Percentiles rank a stretch among this genome's conserved stretches.
These are phyloP conservation scores for Penaeus japonicus DNA, from an alignment of 1,140 invertebrate genomes.

Conservation along the genomic window DNA sequence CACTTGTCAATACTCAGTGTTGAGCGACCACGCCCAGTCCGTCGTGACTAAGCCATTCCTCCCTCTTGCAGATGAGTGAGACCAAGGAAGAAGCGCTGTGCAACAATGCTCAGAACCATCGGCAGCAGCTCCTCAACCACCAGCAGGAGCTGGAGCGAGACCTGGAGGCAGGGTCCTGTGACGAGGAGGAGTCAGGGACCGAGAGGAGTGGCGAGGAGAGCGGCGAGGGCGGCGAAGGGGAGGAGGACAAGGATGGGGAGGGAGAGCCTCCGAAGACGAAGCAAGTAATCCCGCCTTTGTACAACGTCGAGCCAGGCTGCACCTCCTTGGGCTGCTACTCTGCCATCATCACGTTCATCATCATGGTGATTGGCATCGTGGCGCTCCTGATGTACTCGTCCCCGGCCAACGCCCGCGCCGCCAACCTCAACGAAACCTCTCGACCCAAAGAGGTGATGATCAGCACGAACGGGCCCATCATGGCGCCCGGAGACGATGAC, in stretches of 20 bases:
- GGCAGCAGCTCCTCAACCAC: constrained; percentile 46
- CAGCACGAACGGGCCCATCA: no score
- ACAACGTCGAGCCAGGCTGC: constrained; percentile 40
- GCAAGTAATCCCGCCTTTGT: constrained; percentile 26
- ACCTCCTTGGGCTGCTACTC: constrained; percentile 43
- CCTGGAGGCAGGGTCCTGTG: constrained; percentile 42
- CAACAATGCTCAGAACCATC: constrained; percentile 48
- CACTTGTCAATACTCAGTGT: no score
- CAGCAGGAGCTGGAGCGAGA: constrained; percentile 43
- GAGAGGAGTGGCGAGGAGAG: not conserved
- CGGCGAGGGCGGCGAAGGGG: not conserved
- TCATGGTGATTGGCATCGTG: constrained; percentile 41
- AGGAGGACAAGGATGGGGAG: not conserved
- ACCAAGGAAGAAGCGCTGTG: constrained; percentile 48
- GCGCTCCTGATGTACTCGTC: constrained; percentile 40
- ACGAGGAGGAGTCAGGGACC: constrained; percentile 16
- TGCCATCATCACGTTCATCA: constrained; percentile 34
- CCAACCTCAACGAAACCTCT: not conserved
- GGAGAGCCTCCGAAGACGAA: not conserved
- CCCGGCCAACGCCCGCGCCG: not conserved
- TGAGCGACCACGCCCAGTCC: no score
- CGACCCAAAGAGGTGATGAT: no score
- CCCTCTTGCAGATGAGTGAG: constrained; percentile 32
- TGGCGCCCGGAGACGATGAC: no score
- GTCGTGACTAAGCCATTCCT: no score